Conservation (phyloP, 2,888 invertebrate genomes). For the Nebria salina region DNA sequence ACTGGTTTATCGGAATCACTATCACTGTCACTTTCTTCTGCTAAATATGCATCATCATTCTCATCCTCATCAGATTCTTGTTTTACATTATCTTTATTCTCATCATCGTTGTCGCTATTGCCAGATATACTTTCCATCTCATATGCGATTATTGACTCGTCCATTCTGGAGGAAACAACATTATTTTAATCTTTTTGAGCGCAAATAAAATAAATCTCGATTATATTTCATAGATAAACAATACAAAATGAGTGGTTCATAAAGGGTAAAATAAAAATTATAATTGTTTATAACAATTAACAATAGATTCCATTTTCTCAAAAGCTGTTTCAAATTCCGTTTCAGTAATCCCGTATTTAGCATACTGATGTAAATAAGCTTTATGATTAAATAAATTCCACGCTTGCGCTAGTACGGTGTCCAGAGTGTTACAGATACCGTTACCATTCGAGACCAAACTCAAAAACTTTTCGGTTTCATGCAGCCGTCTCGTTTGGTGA, state of each 20-base stretch:
- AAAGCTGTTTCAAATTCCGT: conserved; percentile 64
- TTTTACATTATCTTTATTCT: not conserved
- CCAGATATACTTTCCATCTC: not conserved
- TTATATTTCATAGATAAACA: not conserved
- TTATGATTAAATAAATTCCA: conserved; percentile 63
- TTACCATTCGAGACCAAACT: conserved; percentile 63
- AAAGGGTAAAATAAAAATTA: conserved; percentile 39
- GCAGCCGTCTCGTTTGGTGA: conserved; percentile 59
- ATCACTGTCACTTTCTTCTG: not conserved
- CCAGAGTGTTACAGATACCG: conserved; percentile 58
- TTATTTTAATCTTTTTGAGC: not conserved
- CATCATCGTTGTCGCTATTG: not conserved
- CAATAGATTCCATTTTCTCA: conserved; percentile 62
- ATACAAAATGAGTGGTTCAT: not conserved
- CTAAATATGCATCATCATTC: too few species aligned
- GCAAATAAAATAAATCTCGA: too few species aligned
- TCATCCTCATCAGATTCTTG: not conserved
- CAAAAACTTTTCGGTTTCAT: conserved; percentile 61
- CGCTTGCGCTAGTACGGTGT: conserved; percentile 61
- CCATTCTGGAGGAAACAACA: conserved; percentile 30
- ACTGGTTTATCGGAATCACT: not conserved
- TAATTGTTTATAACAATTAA: conserved; percentile 62
- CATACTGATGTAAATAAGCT: conserved; percentile 66
- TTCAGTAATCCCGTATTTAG: conserved; percentile 63
- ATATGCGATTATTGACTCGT: not conserved